A percentile compares a stretch with the other conserved stretches of the same genome.
Conservation (phyloP, 2,113 vertebrate genomes). For the Porphyrio hochstetteri region DNA sequence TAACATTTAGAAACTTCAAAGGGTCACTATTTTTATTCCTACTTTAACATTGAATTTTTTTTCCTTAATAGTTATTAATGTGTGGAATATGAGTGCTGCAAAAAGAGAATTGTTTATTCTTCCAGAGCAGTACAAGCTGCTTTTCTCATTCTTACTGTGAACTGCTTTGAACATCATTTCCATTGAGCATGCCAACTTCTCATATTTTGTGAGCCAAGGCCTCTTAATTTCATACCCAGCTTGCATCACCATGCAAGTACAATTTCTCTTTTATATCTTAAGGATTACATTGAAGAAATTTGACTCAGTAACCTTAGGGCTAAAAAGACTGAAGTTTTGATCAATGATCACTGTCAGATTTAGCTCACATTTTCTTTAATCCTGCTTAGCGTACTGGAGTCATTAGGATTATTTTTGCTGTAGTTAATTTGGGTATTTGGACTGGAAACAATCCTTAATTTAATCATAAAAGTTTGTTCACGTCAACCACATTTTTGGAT, state of each 20-base stretch:
- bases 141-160: slow-evolving; percentile 66
- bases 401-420: slow-evolving; percentile 31
- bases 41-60: background rate
- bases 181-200: slow-evolving; percentile 63
- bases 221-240: slow-evolving; percentile 71
- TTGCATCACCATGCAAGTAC: slow-evolving; percentile 65
- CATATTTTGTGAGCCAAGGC: slow-evolving; percentile 55
- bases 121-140: slow-evolving; percentile 44
- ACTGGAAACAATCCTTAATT: slow-evolving; percentile 44
- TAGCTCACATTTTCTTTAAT: slow-evolving; percentile 40
- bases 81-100: background rate
- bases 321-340: slow-evolving; percentile 41
- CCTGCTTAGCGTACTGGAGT: background rate
- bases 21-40: background rate
- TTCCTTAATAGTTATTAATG: background rate
- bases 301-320: slow-evolving; percentile 44
- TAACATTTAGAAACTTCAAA: background rate
- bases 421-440: slow-evolving; percentile 16
- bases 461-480: slow-evolving; percentile 36
- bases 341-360: slow-evolving; percentile 56
- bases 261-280: slow-evolving; percentile 58
- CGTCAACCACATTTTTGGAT: background rate
- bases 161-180: slow-evolving; percentile 71
- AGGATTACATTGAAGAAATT: slow-evolving; percentile 65
- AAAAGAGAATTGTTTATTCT: slow-evolving; percentile 47